Percentiles rank a stretch among this genome's conserved stretches.
Evolutionary conservation across 30 jellyfish, hydroid and myxozoan genomes (phyloP).

Genomic region (Hydra vulgaris): DNA sequence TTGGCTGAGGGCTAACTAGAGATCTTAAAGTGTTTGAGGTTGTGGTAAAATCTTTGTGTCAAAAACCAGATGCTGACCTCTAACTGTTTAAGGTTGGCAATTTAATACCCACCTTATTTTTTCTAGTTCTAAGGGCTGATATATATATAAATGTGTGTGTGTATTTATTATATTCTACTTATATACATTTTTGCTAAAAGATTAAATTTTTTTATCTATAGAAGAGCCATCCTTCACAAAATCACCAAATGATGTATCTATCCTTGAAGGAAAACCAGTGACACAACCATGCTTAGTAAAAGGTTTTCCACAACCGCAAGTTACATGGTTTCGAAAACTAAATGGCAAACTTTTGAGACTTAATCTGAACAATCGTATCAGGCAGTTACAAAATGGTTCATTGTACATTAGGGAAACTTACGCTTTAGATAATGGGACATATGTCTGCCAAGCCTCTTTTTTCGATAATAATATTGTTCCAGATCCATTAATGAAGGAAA

Average conservation of each 20-base stretch:
- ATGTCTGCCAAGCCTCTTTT: slow-evolving; percentile 63
- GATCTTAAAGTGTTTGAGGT: too few species aligned
- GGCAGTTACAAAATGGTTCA: slow-evolving; percentile 63
- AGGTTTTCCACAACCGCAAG: slow-evolving; percentile 88
- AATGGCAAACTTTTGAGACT: slow-evolving; percentile 1
- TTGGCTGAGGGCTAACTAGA: too few species aligned
- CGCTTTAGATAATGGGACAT: slow-evolving; percentile 62
- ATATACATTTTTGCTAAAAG: too few species aligned
- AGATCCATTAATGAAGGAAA: slow-evolving; percentile 34
- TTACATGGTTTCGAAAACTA: slow-evolving; percentile 59
- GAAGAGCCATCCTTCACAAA: slow-evolving; percentile 29
- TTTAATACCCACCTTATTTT: too few species aligned
- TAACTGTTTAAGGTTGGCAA: too few species aligned
- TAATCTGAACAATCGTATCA: slow-evolving; percentile 29
- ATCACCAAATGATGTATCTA: slow-evolving; percentile 48
- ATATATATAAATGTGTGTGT: too few species aligned
- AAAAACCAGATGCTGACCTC: too few species aligned
- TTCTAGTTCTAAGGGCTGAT: too few species aligned
- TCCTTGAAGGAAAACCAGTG: slow-evolving; percentile 36
- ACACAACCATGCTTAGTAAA: slow-evolving; percentile 47
- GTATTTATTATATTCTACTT: too few species aligned
- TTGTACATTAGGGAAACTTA: slow-evolving; percentile 30
- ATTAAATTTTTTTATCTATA: background rate
- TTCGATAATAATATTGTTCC: slow-evolving; percentile 38
- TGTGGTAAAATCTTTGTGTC: too few species aligned